phyloP scores from a whole-genome alignment of 2,113 vertebrate species.

The Charadrius vociferus region DNA sequence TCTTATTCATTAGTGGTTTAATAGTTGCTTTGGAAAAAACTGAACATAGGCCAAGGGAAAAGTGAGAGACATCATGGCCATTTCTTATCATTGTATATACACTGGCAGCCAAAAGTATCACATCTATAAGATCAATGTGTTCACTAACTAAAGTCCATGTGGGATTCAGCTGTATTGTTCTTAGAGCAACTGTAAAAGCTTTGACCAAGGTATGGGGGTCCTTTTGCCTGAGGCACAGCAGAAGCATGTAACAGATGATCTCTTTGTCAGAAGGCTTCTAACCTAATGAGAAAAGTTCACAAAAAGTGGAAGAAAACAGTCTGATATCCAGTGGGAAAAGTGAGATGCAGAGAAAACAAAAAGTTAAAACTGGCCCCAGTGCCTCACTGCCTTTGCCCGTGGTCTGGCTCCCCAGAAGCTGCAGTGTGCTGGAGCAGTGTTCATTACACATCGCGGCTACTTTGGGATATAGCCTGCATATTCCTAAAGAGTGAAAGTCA shows the following conservation, averaged over 20 bases:
- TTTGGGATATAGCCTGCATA: background rate
- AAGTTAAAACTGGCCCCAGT: background rate
- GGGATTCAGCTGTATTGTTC: background rate
- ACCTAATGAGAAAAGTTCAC: conserved; percentile 18
- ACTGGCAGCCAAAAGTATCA: background rate
- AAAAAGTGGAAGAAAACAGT: conserved; percentile 8
- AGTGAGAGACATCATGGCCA: background rate
- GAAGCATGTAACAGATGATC: background rate
- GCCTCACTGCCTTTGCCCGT: background rate
- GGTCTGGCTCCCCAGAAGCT: background rate
- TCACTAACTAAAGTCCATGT: background rate
- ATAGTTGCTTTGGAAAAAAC: background rate
- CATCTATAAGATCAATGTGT: background rate
- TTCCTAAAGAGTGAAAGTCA: background rate
- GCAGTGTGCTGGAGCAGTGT: background rate
- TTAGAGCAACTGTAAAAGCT: background rate
- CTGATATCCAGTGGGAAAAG: background rate
- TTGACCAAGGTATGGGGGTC: background rate
- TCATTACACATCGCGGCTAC: background rate
- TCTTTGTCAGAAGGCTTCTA: background rate
- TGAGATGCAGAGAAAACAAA: background rate
- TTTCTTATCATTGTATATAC: background rate
- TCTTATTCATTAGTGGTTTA: background rate
- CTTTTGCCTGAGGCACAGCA: background rate
- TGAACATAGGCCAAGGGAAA: background rate